Evolutionary conservation across 2,888 invertebrate genomes (phyloP), one percentile per base, ranked within the genome.

Genomic region (Idaea straminata): DNA sequence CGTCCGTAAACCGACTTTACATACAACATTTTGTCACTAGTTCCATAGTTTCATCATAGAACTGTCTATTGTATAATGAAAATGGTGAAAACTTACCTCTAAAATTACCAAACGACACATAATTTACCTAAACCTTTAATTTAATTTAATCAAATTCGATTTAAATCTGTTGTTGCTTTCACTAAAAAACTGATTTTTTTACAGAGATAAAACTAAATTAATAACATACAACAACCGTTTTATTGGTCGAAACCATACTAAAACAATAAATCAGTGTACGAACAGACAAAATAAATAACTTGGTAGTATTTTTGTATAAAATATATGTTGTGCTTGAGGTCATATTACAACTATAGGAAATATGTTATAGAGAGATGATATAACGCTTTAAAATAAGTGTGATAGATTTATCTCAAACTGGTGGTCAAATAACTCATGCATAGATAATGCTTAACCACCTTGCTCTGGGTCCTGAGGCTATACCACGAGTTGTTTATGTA

Each of bases 301-400:
- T 13, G 47, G 7, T 47, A 47, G 47, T 47, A 47, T 47, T 47
- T n/a, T 47, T 47, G 47, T 47, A 10, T 4, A 47, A 47, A 13
- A 47, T 47, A 47, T 47, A 13, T 61, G 60, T 62, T 64, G 66
- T 36, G 34, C 60, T 25, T 35, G 25, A 36, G 63, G 59, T 47
- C 47, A 6, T 47, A 47, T 36, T 36, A 36, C 13, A 47, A 13
- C 13, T 4, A 47, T 4, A 13, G 13, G 5, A 13, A 47, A 47
- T 47, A 47, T 13, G 10, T 47, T 47, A 47, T 47, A 47, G 47
- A 47, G 47, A 47, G 47, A 47, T 47, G 47, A 13, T 47, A 47
- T 25, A 25, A 25, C 25, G 25, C 25, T 25, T 25, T 25, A 25
- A 2, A 25, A 25, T 25, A 25, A 25, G 25, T 25, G 25, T 25